Evolutionary conservation across 2,888 invertebrate species (phyloP).

Genomic region (Hyposoter dolosus): DNA sequence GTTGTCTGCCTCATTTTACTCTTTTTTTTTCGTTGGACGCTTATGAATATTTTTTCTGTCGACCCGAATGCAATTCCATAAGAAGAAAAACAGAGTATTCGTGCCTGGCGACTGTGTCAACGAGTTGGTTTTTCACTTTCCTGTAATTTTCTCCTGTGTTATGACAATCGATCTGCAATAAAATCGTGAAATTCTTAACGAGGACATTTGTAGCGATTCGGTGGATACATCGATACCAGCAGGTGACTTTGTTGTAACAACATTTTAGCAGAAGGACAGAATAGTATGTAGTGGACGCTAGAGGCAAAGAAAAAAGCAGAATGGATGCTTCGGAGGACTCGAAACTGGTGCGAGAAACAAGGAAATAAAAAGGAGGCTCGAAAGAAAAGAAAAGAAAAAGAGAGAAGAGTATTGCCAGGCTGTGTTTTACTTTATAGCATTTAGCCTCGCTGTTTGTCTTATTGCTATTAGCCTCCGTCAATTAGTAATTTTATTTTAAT

Average conservation of each 20-base stretch:
- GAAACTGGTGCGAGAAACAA: conserved; percentile 58
- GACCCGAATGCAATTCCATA: background rate
- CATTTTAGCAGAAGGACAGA: background rate
- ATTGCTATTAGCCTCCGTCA: conserved; percentile 84
- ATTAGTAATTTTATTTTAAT: conserved; percentile 84
- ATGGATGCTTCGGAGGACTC: background rate
- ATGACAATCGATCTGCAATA: background rate
- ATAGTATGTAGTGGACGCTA: background rate
- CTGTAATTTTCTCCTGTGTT: background rate
- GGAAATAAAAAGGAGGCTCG: conserved; percentile 49
- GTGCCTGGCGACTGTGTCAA: background rate
- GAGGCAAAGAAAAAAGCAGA: conserved; percentile 16
- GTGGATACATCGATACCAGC: background rate
- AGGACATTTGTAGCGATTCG: conserved; percentile 3
- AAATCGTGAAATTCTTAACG: background rate
- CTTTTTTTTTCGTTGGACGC: background rate
- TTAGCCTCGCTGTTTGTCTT: conserved; percentile 84
- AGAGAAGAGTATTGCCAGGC: conserved; percentile 77
- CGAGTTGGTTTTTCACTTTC: background rate
- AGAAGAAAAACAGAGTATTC: background rate
- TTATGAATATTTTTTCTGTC: background rate
- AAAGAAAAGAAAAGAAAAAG: conserved; percentile 25
- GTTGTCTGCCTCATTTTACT: background rate
- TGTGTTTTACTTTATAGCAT: conserved; percentile 84
- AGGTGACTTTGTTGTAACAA: background rate